Percentiles rank a stretch among this genome's conserved stretches.
Evolutionary conservation across 2,797 vertebrate genomes (phyloP).

Genomic region (Acanthornis magna): DNA sequence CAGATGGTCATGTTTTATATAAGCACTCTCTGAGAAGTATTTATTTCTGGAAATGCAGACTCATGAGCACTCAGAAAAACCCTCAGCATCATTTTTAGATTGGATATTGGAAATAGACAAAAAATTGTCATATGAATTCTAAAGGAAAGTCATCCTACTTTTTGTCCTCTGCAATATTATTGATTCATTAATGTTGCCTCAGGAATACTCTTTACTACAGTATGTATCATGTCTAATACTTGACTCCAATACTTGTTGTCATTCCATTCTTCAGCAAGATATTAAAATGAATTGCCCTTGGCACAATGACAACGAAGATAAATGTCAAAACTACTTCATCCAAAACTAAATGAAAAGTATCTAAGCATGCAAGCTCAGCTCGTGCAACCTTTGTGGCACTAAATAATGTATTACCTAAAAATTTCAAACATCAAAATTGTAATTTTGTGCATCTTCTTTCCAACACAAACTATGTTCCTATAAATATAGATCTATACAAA

Average conservation of each 20-base stretch:
- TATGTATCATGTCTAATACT: background rate
- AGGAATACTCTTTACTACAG: background rate
- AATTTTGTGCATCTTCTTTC: background rate
- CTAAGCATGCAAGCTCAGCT: background rate
- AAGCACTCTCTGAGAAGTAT: background rate
- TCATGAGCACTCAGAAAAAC: background rate
- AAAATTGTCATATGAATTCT: background rate
- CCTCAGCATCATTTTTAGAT: background rate
- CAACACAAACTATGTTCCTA: background rate
- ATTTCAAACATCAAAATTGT: background rate
- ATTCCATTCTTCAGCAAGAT: conserved; percentile 6
- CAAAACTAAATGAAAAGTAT: background rate
- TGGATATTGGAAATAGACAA: background rate
- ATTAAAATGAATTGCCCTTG: background rate
- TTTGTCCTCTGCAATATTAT: background rate
- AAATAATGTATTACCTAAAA: background rate
- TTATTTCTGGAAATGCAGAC: background rate
- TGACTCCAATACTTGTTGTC: conserved; percentile 6
- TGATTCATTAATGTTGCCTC: background rate
- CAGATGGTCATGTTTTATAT: background rate
- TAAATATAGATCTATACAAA: background rate
- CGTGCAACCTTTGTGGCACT: background rate
- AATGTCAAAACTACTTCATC: background rate
- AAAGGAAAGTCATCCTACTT: background rate
- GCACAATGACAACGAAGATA: conserved; percentile 6